Evolutionary conservation across 2,797 vertebrate species (phyloP).

Genomic region (Mormyrus proboscirostris): DNA sequence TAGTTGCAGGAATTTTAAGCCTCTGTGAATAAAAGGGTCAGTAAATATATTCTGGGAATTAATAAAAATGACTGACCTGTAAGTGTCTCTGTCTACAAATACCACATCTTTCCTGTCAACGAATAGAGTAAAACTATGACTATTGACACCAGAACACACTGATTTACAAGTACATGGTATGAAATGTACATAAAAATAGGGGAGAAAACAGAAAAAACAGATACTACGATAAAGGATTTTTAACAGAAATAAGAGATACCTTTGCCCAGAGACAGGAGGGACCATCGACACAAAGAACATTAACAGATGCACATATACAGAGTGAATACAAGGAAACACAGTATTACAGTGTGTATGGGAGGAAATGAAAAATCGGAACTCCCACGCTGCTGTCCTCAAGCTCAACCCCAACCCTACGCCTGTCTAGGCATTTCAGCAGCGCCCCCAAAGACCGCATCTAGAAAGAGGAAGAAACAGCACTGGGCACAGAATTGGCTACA

Average conservation of each 20-base stretch:
- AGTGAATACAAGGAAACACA: neutral
- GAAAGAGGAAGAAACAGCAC: neutral
- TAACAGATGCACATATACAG: conserved; percentile 3
- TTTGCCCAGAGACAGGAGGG: neutral
- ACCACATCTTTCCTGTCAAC: conserved; percentile 65
- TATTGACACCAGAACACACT: neutral
- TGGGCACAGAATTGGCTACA: neutral
- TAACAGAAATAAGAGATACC: neutral
- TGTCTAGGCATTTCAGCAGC: conserved; percentile 86
- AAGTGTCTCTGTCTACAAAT: conserved; percentile 72
- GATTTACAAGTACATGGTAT: neutral
- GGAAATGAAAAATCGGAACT: conserved; percentile 83
- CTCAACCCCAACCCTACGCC: conserved; percentile 84
- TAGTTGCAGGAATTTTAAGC: neutral
- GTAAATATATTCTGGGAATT: neutral
- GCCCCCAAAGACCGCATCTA: conserved; percentile 81
- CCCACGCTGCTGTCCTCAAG: conserved; percentile 76
- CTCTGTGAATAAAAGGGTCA: neutral
- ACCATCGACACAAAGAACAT: neutral
- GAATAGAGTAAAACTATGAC: conserved; percentile 32
- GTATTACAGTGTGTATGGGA: conserved; percentile 74
- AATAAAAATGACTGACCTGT: conserved; percentile 58
- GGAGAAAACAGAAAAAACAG: neutral
- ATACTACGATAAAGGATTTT: neutral
- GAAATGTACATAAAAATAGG: neutral